phyloP scores from a whole-genome alignment of 2,888 invertebrate genomes.

The Lasioglossum malachurum region DNA sequence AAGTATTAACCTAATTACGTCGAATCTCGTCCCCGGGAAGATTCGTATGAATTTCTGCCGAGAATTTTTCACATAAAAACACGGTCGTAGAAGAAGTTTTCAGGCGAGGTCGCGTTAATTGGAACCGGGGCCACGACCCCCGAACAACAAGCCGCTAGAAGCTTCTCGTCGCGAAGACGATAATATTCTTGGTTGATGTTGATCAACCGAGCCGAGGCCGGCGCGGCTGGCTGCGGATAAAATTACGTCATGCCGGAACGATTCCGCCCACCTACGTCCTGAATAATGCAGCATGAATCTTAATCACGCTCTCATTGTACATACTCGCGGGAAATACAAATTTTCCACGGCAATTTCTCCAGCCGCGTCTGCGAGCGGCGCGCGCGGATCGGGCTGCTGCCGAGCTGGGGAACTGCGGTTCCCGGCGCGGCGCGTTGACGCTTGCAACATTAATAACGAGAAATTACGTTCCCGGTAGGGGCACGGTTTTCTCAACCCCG shows the following conservation, averaged over 20 bases:
- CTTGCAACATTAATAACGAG: constrained; percentile 70
- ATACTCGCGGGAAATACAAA: constrained; percentile 43
- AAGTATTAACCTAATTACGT: too few species aligned
- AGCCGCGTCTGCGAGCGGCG: not conserved
- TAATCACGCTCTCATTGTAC: constrained; percentile 44
- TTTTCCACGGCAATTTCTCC: constrained; percentile 46
- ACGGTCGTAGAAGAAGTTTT: not conserved
- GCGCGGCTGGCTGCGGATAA: not conserved
- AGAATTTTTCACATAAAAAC: not conserved
- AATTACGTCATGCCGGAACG: constrained; percentile 20
- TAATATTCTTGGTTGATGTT: constrained; percentile 3
- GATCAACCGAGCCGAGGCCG: not conserved
- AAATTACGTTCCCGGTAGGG: constrained; percentile 63
- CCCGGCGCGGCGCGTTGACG: constrained; percentile 46
- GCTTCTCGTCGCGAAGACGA: constrained; percentile 1
- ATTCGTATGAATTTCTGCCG: too few species aligned
- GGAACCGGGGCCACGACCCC: not conserved
- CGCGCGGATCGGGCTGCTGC: not conserved
- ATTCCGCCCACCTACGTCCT: constrained; percentile 24
- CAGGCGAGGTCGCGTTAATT: not conserved
- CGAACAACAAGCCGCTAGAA: not conserved
- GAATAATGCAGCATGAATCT: constrained; percentile 42
- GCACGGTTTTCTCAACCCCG: not conserved
- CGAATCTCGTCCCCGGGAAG: too few species aligned
- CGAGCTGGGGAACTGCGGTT: constrained; percentile 27